These are phyloP conservation scores for Rhimphoctona megacephalus DNA, from an alignment of 2,888 invertebrate genomes.

Conservation along the genomic window DNA sequence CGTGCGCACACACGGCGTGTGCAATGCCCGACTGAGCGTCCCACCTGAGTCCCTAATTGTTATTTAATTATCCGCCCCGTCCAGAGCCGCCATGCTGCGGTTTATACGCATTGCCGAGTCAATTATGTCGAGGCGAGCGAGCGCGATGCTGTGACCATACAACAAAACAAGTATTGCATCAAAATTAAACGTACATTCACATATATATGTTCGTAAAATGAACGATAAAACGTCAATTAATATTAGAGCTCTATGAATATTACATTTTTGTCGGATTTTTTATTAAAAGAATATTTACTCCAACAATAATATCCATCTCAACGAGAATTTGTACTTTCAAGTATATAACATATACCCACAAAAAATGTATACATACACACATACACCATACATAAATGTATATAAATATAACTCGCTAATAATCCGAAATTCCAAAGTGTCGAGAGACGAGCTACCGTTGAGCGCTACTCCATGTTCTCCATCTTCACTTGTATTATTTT, in stretches of 20 bases:
- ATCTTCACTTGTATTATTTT: slow-evolving; percentile 70
- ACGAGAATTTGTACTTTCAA: neutral
- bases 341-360: neutral
- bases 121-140: slow-evolving; percentile 78
- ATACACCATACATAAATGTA: neutral
- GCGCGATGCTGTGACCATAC: slow-evolving; percentile 71
- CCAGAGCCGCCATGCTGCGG: slow-evolving; percentile 80
- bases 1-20: slow-evolving; percentile 68
- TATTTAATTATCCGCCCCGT: slow-evolving; percentile 81
- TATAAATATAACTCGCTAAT: slow-evolving; percentile 43
- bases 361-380: neutral
- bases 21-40: slow-evolving; percentile 73
- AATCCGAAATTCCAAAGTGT: slow-evolving; percentile 61
- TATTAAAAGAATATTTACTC: neutral
- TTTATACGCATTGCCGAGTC: slow-evolving; percentile 82
- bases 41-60: slow-evolving; percentile 81
- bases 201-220: neutral
- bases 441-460: slow-evolving; percentile 68
- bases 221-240: neutral
- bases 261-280: neutral
- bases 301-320: neutral
- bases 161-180: slow-evolving; percentile 53
- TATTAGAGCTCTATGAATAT: neutral
- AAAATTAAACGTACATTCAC: slow-evolving; percentile 5
- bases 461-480: slow-evolving; percentile 62